A percentile compares a stretch with the other conserved stretches of the same genome.
Evolutionary conservation across 2,797 vertebrate genomes (phyloP).

Genomic region (Liasis olivaceus): DNA sequence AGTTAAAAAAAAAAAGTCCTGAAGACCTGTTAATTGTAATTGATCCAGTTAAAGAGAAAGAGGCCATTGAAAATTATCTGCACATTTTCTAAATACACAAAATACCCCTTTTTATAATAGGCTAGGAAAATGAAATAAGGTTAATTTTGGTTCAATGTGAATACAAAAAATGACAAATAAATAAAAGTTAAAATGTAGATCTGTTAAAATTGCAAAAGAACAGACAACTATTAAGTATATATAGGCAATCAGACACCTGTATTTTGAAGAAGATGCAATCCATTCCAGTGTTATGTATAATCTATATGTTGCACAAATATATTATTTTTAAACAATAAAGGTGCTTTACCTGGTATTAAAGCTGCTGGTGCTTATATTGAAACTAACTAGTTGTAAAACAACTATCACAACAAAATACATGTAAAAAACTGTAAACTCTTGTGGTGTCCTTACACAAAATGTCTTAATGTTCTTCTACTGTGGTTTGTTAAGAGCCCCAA

Average conservation of each 20-base stretch:
- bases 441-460: slow-evolving; percentile 30
- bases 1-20: slow-evolving; percentile 73
- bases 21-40: slow-evolving; percentile 69
- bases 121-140: slow-evolving; percentile 63
- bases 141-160: slow-evolving; percentile 68
- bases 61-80: slow-evolving; percentile 57
- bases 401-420: slow-evolving; percentile 8
- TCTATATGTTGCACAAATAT: slow-evolving; percentile 71
- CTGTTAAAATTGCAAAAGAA: slow-evolving; percentile 67
- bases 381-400: slow-evolving; percentile 44
- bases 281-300: slow-evolving; percentile 78
- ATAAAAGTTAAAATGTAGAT: slow-evolving; percentile 76
- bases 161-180: slow-evolving; percentile 76
- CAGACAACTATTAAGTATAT: slow-evolving; percentile 50
- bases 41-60: slow-evolving; percentile 67
- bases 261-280: slow-evolving; percentile 71
- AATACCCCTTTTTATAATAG: slow-evolving; percentile 56
- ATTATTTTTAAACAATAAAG: slow-evolving; percentile 77
- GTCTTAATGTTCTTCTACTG: neutral
- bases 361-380: slow-evolving; percentile 65
- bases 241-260: slow-evolving; percentile 53
- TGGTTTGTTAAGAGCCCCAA: neutral
- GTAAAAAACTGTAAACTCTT: slow-evolving; percentile 22
- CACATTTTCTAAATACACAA: slow-evolving; percentile 64
- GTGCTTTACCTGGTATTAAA: slow-evolving; percentile 70